Evolutionary conservation across 2,113 vertebrate genomes (phyloP).

Genomic region (Camelus bactrianus): DNA sequence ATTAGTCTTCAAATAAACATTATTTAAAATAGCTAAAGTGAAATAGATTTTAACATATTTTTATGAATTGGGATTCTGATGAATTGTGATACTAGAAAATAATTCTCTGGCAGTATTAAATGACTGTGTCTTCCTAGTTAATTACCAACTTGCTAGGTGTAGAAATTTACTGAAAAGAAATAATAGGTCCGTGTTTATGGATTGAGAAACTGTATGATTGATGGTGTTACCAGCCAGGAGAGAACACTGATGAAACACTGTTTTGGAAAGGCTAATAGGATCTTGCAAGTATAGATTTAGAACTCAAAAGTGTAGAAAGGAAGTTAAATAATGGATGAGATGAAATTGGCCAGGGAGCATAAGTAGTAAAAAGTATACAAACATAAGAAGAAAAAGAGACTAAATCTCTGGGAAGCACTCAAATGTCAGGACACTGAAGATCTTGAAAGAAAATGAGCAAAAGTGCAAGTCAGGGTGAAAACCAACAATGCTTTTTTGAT

Average conservation of each 20-base stretch:
- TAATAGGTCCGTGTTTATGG: background rate
- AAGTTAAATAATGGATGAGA: background rate
- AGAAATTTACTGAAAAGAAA: background rate
- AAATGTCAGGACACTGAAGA: background rate
- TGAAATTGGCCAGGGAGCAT: background rate
- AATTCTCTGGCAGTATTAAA: background rate
- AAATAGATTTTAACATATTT: background rate
- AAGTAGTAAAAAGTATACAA: background rate
- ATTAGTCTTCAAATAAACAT: background rate
- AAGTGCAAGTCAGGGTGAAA: background rate
- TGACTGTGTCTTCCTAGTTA: background rate
- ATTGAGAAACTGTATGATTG: background rate
- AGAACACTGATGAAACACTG: background rate
- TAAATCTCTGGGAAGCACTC: background rate
- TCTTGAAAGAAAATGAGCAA: background rate
- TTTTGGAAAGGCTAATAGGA: background rate
- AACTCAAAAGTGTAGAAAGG: background rate
- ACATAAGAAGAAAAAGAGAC: background rate
- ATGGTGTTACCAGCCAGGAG: background rate
- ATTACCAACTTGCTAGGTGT: background rate
- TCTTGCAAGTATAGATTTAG: background rate
- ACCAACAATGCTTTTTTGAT: background rate
- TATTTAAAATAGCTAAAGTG: background rate
- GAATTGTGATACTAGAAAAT: background rate
- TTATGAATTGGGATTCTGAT: background rate